phyloP scores from a whole-genome alignment of 2,113 vertebrate species.

The Sminthopsis crassicaudata region DNA sequence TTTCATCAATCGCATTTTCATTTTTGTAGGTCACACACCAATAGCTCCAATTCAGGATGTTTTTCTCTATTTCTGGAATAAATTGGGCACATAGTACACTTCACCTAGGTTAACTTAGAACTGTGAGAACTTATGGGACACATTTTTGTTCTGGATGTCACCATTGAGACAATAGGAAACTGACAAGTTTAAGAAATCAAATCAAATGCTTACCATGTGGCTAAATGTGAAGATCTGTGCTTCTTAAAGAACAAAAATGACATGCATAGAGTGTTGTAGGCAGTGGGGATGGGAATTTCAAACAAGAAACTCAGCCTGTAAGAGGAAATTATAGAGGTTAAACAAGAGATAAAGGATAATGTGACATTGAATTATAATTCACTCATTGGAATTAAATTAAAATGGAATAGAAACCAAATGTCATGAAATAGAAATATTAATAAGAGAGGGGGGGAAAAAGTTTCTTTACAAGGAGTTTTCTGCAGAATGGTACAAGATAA shows the following conservation, averaged over 20 bases:
- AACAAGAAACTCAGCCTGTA: conserved; percentile 12
- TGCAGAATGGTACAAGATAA: neutral
- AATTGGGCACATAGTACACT: conserved; percentile 59
- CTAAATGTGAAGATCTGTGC: conserved; percentile 9
- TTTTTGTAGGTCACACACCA: conserved; percentile 69
- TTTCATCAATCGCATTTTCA: conserved; percentile 62
- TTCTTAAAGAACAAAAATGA: neutral
- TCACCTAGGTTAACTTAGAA: conserved; percentile 43
- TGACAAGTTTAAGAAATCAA: conserved; percentile 57
- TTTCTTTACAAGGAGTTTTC: neutral
- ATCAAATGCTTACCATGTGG: conserved; percentile 60
- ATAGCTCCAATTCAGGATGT: conserved; percentile 58
- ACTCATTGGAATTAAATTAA: conserved; percentile 16
- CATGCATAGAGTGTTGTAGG: neutral
- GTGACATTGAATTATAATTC: neutral
- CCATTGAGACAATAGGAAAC: conserved; percentile 25
- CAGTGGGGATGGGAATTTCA: neutral
- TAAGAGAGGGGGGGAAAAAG: neutral
- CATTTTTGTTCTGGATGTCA: conserved; percentile 54
- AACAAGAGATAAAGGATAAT: neutral
- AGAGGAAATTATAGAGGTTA: neutral
- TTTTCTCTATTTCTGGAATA: conserved; percentile 69
- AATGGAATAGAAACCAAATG: neutral
- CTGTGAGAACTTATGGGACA: conserved; percentile 33
- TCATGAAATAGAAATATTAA: neutral